Percentiles rank a stretch among this genome's conserved stretches.
Conservation (phyloP, 2,888 invertebrate species). For the Drosophila kuntzei region DNA sequence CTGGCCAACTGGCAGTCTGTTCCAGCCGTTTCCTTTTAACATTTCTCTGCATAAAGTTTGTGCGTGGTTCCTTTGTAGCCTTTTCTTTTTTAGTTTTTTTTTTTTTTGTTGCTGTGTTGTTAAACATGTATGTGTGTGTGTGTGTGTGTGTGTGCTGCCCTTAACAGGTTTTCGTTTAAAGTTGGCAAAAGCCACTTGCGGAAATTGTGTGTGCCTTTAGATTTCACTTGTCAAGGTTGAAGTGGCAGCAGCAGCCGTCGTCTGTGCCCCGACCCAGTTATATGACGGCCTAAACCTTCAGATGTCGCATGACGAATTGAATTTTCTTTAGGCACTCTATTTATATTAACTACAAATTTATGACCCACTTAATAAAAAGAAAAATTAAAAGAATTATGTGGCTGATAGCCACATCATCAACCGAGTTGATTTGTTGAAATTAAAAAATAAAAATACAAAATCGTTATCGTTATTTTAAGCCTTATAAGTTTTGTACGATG, state of each 20-base stretch:
- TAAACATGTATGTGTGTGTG: slow-evolving; percentile 8
- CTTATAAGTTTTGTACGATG: too few species aligned
- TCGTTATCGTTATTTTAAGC: too few species aligned
- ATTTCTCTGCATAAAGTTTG: slow-evolving; percentile 63
- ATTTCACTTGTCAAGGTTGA: slow-evolving; percentile 79
- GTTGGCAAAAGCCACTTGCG: slow-evolving; percentile 78
- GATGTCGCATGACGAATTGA: slow-evolving; percentile 48
- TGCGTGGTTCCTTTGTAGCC: slow-evolving; percentile 65
- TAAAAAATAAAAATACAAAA: too few species aligned
- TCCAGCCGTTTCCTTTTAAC: slow-evolving; percentile 54
- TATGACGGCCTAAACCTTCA: slow-evolving; percentile 39
- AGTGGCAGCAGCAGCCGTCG: slow-evolving; percentile 30
- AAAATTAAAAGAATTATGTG: too few species aligned
- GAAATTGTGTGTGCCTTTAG: slow-evolving; percentile 76
- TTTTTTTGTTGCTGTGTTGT: slow-evolving; percentile 13
- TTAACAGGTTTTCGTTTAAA: slow-evolving; percentile 79
- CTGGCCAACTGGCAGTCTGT: slow-evolving; percentile 53
- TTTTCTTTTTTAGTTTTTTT: slow-evolving; percentile 6
- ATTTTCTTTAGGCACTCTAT: slow-evolving; percentile 11
- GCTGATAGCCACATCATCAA: background rate
- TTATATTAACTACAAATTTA: slow-evolving; percentile 23
- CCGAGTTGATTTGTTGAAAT: too few species aligned
- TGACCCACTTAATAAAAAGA: slow-evolving; percentile 18
- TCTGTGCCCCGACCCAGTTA: slow-evolving; percentile 50
- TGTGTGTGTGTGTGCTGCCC: slow-evolving; percentile 28